Conservation (phyloP, 2,888 invertebrate species). For the Ophion ellenae region DNA sequence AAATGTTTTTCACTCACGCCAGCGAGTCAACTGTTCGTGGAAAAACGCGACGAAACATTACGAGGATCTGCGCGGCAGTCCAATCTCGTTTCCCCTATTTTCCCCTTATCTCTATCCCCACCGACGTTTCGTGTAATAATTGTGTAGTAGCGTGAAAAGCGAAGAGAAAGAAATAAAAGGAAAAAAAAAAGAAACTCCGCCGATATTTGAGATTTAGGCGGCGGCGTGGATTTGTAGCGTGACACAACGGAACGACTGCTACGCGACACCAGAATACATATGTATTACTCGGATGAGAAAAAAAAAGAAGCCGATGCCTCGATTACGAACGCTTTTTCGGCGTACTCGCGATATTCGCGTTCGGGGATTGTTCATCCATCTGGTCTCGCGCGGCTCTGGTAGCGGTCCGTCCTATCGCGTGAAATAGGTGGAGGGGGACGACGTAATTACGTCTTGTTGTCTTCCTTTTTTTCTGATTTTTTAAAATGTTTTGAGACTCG, state of each 20-base stretch:
- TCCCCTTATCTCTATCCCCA: conserved; percentile 4
- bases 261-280: conserved; percentile 30
- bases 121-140: conserved; percentile 11
- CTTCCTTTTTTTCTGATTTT: conserved; percentile 34
- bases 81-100: not conserved
- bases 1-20: not conserved
- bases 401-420: conserved; percentile 19
- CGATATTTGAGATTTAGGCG: conserved; percentile 10
- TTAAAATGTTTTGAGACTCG: conserved; percentile 51
- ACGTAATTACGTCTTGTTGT: conserved; percentile 43
- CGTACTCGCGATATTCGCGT: conserved; percentile 27
- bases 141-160: conserved; percentile 20
- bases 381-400: conserved; percentile 18
- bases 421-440: conserved; percentile 22
- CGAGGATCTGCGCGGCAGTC: conserved; percentile 14
- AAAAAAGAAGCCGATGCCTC: conserved; percentile 37
- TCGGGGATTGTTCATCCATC: conserved; percentile 51
- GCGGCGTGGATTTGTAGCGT: not conserved
- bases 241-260: conserved; percentile 9
- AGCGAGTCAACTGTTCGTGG: not conserved
- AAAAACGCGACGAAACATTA: conserved; percentile 47
- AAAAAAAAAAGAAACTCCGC: not conserved
- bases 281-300: conserved; percentile 38
- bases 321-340: conserved; percentile 35
- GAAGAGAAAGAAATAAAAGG: conserved; percentile 12